A percentile compares a stretch with the other conserved stretches of the same genome.
phyloP scores from a whole-genome alignment of 2,797 vertebrate species.

The Tragopan temminckii region DNA sequence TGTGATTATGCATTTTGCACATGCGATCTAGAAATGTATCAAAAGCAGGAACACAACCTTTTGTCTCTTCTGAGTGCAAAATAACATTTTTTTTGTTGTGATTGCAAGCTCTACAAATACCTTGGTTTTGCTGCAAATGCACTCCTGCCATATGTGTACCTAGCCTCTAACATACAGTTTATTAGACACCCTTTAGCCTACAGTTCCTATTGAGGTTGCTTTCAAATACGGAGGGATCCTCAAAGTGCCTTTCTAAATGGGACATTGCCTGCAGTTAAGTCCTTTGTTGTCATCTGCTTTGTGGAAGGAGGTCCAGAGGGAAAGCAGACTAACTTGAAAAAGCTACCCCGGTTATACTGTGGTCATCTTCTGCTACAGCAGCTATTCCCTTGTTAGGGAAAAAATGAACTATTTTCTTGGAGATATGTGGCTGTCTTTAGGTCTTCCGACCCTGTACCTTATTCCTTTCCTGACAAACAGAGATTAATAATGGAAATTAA shows the following conservation, averaged over 20 bases:
- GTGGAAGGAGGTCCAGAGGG: slow-evolving; percentile 15
- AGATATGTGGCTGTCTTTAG: slow-evolving; percentile 40
- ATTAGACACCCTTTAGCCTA: background rate
- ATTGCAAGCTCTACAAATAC: background rate
- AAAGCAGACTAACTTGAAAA: slow-evolving; percentile 30
- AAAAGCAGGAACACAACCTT: background rate
- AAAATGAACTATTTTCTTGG: slow-evolving; percentile 45
- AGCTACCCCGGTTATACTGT: slow-evolving; percentile 23
- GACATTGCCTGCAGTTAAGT: slow-evolving; percentile 43
- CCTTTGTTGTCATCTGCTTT: slow-evolving; percentile 45
- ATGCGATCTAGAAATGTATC: background rate
- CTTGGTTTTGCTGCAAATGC: background rate
- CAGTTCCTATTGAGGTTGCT: slow-evolving; percentile 51
- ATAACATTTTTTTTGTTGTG: background rate
- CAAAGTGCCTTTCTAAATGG: background rate
- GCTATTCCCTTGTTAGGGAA: slow-evolving; percentile 50
- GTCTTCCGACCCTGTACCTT: slow-evolving; percentile 49
- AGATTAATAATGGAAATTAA: slow-evolving; percentile 1
- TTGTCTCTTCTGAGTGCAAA: background rate
- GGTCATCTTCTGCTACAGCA: slow-evolving; percentile 59
- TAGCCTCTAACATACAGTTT: background rate
- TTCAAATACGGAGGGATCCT: slow-evolving; percentile 47
- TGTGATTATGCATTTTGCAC: background rate
- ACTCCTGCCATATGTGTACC: background rate
- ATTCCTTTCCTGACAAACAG: slow-evolving; percentile 50